These are phyloP conservation scores for Carassius auratus DNA, from an alignment of 2,113 vertebrate genomes.

Conservation along the genomic window DNA sequence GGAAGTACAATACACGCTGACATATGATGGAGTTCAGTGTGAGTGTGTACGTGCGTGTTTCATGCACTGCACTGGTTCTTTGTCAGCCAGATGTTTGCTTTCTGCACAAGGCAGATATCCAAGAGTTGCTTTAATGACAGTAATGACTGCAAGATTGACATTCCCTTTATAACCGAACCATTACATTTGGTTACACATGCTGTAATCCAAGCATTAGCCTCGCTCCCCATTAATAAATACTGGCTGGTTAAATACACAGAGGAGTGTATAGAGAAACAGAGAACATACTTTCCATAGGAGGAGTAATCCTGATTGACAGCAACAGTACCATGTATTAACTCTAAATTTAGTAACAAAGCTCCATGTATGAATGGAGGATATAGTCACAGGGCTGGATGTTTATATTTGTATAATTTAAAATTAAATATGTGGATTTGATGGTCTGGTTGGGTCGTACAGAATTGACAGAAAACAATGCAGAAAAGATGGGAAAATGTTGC, in stretches of 20 bases:
- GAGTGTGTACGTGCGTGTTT: constrained; percentile 30
- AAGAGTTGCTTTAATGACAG: constrained; percentile 26
- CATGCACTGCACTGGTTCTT: constrained; percentile 1
- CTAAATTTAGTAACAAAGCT: constrained; percentile 3
- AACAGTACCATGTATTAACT: constrained; percentile 20
- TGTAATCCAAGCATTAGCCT: constrained; percentile 1
- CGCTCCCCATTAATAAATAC: constrained; percentile 26
- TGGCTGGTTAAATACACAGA: constrained; percentile 2
- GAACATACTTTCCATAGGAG: neutral
- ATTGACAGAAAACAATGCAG: neutral
- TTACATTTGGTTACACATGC: constrained; percentile 5
- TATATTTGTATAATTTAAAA: neutral
- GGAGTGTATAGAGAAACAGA: neutral
- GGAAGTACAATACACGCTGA: constrained; percentile 47
- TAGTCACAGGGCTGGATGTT: neutral
- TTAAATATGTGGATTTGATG: neutral
- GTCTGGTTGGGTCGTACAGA: neutral
- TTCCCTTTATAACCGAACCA: neutral
- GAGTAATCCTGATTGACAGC: constrained; percentile 21
- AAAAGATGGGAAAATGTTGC: neutral
- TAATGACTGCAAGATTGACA: constrained; percentile 8
- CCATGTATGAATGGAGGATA: neutral
- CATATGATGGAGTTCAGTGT: constrained; percentile 29
- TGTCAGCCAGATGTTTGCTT: constrained; percentile 23
- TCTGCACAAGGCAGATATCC: neutral